These are phyloP conservation scores for Apis mellifera DNA, from an alignment of 1,140 invertebrate genomes.

Conservation along the genomic window DNA sequence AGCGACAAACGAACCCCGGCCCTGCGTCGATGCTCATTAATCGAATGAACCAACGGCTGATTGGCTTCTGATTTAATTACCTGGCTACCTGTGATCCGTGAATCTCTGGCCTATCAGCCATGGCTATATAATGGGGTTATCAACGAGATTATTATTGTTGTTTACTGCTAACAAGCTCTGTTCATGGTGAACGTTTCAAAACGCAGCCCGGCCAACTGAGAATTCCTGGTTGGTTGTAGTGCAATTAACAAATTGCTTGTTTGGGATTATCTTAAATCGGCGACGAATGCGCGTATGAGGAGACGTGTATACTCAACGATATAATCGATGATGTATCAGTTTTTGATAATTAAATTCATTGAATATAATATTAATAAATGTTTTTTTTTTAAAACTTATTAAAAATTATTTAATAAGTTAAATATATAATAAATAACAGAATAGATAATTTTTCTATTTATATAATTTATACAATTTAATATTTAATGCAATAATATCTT, in stretches of 20 bases:
- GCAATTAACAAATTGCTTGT: constrained; percentile 56
- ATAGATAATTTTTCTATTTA: too few species aligned
- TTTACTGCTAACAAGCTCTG: constrained; percentile 71
- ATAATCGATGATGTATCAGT: background rate
- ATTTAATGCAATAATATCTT: too few species aligned
- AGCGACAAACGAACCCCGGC: constrained; percentile 56
- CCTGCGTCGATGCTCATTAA: constrained; percentile 67
- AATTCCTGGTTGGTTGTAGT: constrained; percentile 42
- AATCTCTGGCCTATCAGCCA: constrained; percentile 33
- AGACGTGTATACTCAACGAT: background rate
- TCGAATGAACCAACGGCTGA: constrained; percentile 68
- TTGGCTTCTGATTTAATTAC: constrained; percentile 73
- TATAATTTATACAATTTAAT: too few species aligned
- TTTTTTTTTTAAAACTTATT: too few species aligned
- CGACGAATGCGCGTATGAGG: background rate
- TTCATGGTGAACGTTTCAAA: constrained; percentile 38
- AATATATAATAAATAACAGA: too few species aligned
- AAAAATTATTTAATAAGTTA: too few species aligned
- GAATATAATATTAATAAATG: too few species aligned
- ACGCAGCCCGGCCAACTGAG: constrained; percentile 3
- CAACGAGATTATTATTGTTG: constrained; percentile 73
- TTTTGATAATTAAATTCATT: background rate
- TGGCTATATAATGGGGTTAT: constrained; percentile 65
- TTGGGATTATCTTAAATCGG: constrained; percentile 44
- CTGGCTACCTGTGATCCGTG: constrained; percentile 58